Evolutionary conservation across 2,113 vertebrate species (phyloP).

Genomic region (Ramphastos sulfuratus): DNA sequence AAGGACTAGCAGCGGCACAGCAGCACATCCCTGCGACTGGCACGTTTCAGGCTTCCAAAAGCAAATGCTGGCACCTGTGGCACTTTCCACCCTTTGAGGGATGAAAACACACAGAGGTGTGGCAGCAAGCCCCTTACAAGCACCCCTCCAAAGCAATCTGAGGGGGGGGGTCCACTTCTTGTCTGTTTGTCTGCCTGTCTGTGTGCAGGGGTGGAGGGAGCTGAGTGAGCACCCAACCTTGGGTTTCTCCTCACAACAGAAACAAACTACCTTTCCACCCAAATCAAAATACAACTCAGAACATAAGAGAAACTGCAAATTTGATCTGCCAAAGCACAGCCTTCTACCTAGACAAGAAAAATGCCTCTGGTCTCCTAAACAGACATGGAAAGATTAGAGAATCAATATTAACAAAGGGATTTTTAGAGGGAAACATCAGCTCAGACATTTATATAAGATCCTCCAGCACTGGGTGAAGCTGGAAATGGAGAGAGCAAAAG

Average conservation of each 20-base stretch:
- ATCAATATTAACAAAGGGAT: neutral
- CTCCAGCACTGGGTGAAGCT: neutral
- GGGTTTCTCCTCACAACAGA: neutral
- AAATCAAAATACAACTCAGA: neutral
- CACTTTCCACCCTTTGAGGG: neutral
- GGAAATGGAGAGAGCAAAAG: neutral
- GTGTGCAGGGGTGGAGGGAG: neutral
- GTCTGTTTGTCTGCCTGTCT: neutral
- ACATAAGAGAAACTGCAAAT: neutral
- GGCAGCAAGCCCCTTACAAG: neutral
- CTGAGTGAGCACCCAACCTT: rapidly evolving
- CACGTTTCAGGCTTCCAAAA: neutral
- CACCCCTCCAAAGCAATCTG: neutral
- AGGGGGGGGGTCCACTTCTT: neutral
- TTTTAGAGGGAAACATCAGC: neutral
- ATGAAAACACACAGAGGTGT: neutral
- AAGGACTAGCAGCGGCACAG: neutral
- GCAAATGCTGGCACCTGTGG: neutral
- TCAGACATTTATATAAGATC: neutral
- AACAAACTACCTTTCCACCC: neutral
- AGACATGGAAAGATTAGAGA: neutral
- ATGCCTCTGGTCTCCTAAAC: neutral
- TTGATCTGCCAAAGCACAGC: neutral
- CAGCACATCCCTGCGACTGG: neutral
- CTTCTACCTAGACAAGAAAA: neutral